Conservation (phyloP, 1,140 invertebrate species). For the Heliconius himera region DNA sequence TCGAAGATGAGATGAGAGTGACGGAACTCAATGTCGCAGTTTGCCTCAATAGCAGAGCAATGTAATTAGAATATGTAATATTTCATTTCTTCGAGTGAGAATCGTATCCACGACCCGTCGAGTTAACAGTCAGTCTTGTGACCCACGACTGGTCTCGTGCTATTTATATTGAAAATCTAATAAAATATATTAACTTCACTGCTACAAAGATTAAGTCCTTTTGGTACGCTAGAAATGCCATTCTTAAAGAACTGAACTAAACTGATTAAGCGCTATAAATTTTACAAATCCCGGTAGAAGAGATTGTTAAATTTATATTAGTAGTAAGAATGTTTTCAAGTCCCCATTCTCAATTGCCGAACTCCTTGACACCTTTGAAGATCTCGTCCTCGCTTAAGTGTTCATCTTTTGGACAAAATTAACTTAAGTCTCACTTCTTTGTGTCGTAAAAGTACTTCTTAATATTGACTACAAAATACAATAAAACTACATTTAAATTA, state of each 20-base stretch:
- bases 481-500: background rate
- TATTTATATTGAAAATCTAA: no score
- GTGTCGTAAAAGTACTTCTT: conserved; percentile 23
- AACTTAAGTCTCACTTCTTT: conserved; percentile 51
- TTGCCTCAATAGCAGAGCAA: no score
- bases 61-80: no score
- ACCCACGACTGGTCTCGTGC: no score
- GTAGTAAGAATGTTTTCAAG: conserved; percentile 34
- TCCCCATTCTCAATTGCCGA: conserved; percentile 47
- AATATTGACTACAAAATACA: conserved; percentile 6
- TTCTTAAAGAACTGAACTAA: background rate
- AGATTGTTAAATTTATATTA: conserved; percentile 17
- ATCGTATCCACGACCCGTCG: no score
- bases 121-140: no score
- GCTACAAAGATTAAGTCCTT: no score
- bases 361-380: conserved; percentile 63
- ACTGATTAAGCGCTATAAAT: background rate
- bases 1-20: no score
- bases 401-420: conserved; percentile 57
- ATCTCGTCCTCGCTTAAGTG: conserved; percentile 58
- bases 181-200: no score
- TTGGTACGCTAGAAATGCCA: no score
- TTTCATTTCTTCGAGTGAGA: no score
- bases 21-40: no score
- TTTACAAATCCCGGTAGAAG: background rate